Base-by-base conservation (phyloP, 2,888 invertebrate genomes). In the Onchidella celtica region DNA sequence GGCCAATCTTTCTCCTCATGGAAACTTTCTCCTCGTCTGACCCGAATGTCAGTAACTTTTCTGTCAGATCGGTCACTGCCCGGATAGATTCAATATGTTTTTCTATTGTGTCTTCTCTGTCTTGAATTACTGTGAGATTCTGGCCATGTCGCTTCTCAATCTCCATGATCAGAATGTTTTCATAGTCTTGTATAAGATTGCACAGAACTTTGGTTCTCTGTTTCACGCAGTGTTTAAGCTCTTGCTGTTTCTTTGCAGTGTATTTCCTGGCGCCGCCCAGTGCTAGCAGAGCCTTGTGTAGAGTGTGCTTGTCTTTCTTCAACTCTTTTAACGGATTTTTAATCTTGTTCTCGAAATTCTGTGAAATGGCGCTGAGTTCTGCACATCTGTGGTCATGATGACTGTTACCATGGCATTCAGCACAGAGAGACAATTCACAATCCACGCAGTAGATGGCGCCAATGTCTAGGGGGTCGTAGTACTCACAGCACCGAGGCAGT, bases 11-110 rank as follows among this genome's bases (percentile, higher is more conserved):
- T 65, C 89, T 88, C 4, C 90, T 82, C 87, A 90, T 84, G n/a
- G 87, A 82, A 17, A 91, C 90, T 82, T 91, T 91, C 77, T 91
- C 90, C 65, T 91, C 90, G 78, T 86, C 89, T 3, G 89, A 89
- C 11, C 90, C 90, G 81, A 89, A 91, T 9, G 87, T 84, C 17
- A 89, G 72, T 3, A 91, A 88, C 73, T 89, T 91, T 61, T 90
- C 89, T 1, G 90, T 89, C 74, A 91, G 87, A 65, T 90, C 89
- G 24, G 85, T 87, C 6, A 90, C 89, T 6, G 88, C 89, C 69
- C 85, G 85, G 40, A 91, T 89, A 68, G 89, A 88, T 1, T 88
- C 87, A 17, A 89, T 79, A 76, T 88, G 89, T 84, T 87, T 87
- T n/a, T 88, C 78, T 11, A 88, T 82, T 6, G 87, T 87, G 24